Evolutionary conservation across 2,113 vertebrate species (phyloP).

Genomic region (Bothrops jararaca): DNA sequence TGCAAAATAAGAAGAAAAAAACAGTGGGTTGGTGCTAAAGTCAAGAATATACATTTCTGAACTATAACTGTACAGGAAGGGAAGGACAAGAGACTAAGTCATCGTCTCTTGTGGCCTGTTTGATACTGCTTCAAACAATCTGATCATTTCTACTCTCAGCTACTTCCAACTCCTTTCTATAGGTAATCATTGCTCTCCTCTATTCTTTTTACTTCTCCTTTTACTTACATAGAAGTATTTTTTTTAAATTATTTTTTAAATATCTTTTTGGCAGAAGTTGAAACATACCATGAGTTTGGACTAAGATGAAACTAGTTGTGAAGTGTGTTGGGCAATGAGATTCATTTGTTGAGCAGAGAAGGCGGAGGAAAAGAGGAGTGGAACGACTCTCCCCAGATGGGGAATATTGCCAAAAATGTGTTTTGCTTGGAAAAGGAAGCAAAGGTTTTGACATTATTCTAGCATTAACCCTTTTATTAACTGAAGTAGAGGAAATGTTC

Average conservation of each 20-base stretch:
- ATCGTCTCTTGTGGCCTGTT: conserved; percentile 6
- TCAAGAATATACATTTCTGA: conserved; percentile 11
- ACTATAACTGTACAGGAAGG: conserved; percentile 13
- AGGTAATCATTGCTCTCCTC: conserved; percentile 50
- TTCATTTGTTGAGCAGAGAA: conserved; percentile 62
- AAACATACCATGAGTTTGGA: conserved; percentile 69
- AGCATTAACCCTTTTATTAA: conserved; percentile 50
- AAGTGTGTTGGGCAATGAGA: conserved; percentile 64
- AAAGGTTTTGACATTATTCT: conserved; percentile 18
- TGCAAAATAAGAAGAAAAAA: neutral
- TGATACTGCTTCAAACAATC: conserved; percentile 36
- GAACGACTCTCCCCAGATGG: conserved; percentile 52
- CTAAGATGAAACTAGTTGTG: conserved; percentile 73
- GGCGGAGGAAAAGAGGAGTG: conserved; percentile 18
- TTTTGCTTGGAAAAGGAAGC: conserved; percentile 41
- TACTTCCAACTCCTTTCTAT: conserved; percentile 15
- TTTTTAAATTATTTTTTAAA: conserved; percentile 8
- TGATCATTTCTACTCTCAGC: conserved; percentile 16
- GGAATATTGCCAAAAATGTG: conserved; percentile 50
- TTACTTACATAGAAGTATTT: conserved; percentile 35
- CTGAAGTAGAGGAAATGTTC: neutral
- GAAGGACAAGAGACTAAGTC: neutral
- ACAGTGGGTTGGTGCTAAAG: neutral
- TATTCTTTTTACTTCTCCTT: conserved; percentile 40
- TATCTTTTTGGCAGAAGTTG: conserved; percentile 71